phyloP scores from a whole-genome alignment of 2,888 invertebrate species.

The Macaria liturata region DNA sequence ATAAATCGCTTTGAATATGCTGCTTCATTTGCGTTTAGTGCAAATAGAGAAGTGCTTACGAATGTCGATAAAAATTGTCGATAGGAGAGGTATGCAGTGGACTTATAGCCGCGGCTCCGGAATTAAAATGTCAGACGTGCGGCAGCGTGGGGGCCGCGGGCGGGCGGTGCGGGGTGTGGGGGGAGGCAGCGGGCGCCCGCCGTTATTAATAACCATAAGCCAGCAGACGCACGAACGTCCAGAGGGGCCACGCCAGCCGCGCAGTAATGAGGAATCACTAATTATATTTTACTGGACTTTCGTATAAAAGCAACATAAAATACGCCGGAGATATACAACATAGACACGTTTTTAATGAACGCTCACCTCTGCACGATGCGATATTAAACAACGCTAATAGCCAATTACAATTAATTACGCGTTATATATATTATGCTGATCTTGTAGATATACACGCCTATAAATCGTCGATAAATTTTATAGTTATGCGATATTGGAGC shows the following conservation, averaged over 20 bases:
- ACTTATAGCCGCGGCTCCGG: constrained; percentile 71
- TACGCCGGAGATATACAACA: constrained; percentile 51
- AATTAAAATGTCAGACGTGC: constrained; percentile 83
- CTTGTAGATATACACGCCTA: constrained; percentile 9
- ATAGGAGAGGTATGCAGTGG: constrained; percentile 63
- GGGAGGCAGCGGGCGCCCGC: constrained; percentile 59
- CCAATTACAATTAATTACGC: constrained; percentile 29
- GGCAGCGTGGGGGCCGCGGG: constrained; percentile 70
- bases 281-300: constrained; percentile 82
- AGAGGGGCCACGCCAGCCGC: constrained; percentile 78
- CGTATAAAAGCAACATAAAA: constrained; percentile 70
- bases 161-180: constrained; percentile 47
- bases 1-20: constrained; percentile 27
- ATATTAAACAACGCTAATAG: constrained; percentile 33
- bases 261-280: constrained; percentile 83
- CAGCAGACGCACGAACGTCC: constrained; percentile 83
- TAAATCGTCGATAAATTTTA: constrained; percentile 35
- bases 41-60: constrained; percentile 57
- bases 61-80: constrained; percentile 71
- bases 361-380: constrained; percentile 29
- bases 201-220: constrained; percentile 84
- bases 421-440: constrained; percentile 25
- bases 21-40: constrained; percentile 23
- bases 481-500: constrained; percentile 45
- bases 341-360: constrained; percentile 40